Evolutionary conservation across 1,140 invertebrate species (phyloP).

Genomic region (Dreissena rostriformis): DNA sequence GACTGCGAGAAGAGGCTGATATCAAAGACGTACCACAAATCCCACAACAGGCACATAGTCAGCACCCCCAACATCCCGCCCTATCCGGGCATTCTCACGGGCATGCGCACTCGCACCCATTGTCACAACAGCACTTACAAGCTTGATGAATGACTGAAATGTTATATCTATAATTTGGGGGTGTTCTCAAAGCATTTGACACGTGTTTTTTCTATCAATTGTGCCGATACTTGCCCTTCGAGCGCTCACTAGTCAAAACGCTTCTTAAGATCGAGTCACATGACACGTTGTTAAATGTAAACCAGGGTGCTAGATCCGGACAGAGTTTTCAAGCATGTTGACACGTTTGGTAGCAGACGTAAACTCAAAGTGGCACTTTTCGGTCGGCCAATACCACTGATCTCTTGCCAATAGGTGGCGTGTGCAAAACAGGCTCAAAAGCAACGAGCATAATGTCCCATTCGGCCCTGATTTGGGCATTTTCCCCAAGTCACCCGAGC

Average conservation of each 20-base stretch:
- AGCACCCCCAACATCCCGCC: slow-evolving; percentile 57
- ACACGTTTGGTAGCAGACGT: too few species aligned
- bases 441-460: too few species aligned
- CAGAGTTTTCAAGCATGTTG: too few species aligned
- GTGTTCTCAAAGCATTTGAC: slow-evolving; percentile 27
- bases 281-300: not conserved
- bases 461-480: too few species aligned
- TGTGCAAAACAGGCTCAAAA: too few species aligned
- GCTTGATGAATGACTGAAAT: slow-evolving; percentile 30
- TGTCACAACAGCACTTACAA: slow-evolving; percentile 53
- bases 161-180: slow-evolving; percentile 5
- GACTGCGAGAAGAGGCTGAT: slow-evolving; percentile 67
- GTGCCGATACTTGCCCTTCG: not conserved
- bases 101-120: not conserved
- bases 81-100: slow-evolving; percentile 31
- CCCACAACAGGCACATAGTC: slow-evolving; percentile 59
- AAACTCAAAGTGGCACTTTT: too few species aligned
- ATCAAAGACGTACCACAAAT: slow-evolving; percentile 59
- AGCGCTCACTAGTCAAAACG: slow-evolving; percentile 18
- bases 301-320: not conserved
- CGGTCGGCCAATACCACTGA: too few species aligned
- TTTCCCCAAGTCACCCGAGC: too few species aligned
- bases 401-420: too few species aligned
- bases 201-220: slow-evolving; percentile 14
- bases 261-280: slow-evolving; percentile 4